These are phyloP conservation scores for Decapterus maruadsi DNA, from an alignment of 2,797 vertebrate genomes.

Conservation along the genomic window DNA sequence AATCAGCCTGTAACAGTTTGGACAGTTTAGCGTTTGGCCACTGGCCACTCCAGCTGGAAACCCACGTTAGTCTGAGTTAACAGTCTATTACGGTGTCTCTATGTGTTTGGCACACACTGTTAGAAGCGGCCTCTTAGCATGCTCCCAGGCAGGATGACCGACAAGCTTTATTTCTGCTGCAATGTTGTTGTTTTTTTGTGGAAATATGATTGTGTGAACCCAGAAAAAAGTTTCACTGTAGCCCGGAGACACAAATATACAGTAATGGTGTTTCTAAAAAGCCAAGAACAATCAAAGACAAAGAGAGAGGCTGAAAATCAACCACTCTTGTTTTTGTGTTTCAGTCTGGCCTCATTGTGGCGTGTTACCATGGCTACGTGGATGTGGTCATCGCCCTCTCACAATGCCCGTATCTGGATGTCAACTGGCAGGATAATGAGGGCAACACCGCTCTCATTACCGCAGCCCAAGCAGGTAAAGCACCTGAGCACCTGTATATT, in stretches of 20 bases:
- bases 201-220: not conserved
- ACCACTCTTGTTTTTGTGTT: conserved; percentile 52
- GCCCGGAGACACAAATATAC: not conserved
- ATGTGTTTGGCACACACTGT: conserved; percentile 1
- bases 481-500: not conserved
- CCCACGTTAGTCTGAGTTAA: not conserved
- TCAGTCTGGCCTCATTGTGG: conserved; percentile 94
- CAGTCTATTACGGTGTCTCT: conserved; percentile 2
- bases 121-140: not conserved
- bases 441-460: conserved; percentile 97
- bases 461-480: conserved; percentile 95
- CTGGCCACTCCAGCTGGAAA: conserved; percentile 13
- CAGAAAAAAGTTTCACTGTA: not conserved
- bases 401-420: conserved; percentile 93
- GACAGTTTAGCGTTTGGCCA: not conserved
- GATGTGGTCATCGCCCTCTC: conserved; percentile 93
- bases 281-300: conserved; percentile 5
- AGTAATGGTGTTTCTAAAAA: not conserved
- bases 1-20: not conserved
- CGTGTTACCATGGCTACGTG: conserved; percentile 96
- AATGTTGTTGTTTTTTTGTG: conserved; percentile 7
- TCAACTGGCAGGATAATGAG: conserved; percentile 99
- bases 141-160: not conserved
- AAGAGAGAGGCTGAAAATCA: conserved; percentile 7
- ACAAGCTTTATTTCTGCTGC: not conserved